Evolutionary conservation across 2,888 invertebrate genomes (phyloP).

Genomic region (Plagodis dolabraria): DNA sequence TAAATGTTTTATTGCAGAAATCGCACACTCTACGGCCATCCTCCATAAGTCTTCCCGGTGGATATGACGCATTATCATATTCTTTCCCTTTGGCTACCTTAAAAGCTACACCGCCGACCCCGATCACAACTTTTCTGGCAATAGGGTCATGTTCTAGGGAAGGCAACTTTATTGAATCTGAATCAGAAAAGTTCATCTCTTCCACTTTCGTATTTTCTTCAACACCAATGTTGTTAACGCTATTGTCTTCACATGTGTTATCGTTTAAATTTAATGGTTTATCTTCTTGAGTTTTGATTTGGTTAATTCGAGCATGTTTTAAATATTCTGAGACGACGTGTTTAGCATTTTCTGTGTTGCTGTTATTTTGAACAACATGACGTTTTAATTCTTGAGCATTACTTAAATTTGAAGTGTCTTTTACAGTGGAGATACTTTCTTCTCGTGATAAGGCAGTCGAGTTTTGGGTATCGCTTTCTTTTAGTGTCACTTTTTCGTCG

Average conservation of each 20-base stretch:
- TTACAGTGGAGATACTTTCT: slow-evolving; percentile 42
- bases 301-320: slow-evolving; percentile 84
- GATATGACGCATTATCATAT: slow-evolving; percentile 73
- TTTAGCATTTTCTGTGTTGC: slow-evolving; percentile 83
- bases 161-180: slow-evolving; percentile 63
- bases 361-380: slow-evolving; percentile 53
- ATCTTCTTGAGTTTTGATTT: slow-evolving; percentile 70
- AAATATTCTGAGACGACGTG: slow-evolving; percentile 88
- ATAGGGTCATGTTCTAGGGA: slow-evolving; percentile 75
- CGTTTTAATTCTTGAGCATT: slow-evolving; percentile 54
- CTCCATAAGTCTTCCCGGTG: slow-evolving; percentile 86
- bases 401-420: slow-evolving; percentile 42
- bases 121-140: slow-evolving; percentile 86
- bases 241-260: slow-evolving; percentile 58
- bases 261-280: slow-evolving; percentile 59
- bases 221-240: slow-evolving; percentile 49
- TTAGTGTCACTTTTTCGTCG: slow-evolving; percentile 43
- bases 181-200: slow-evolving; percentile 57
- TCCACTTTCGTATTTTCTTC: slow-evolving; percentile 66
- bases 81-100: slow-evolving; percentile 84
- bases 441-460: slow-evolving; percentile 47
- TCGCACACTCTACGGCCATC: slow-evolving; percentile 92
- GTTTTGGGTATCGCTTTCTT: slow-evolving; percentile 46
- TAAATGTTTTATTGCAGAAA: slow-evolving; percentile 96
- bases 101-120: slow-evolving; percentile 86